Base-by-base conservation (phyloP, 2,888 invertebrate genomes). In the Stramonita haemastoma region DNA sequence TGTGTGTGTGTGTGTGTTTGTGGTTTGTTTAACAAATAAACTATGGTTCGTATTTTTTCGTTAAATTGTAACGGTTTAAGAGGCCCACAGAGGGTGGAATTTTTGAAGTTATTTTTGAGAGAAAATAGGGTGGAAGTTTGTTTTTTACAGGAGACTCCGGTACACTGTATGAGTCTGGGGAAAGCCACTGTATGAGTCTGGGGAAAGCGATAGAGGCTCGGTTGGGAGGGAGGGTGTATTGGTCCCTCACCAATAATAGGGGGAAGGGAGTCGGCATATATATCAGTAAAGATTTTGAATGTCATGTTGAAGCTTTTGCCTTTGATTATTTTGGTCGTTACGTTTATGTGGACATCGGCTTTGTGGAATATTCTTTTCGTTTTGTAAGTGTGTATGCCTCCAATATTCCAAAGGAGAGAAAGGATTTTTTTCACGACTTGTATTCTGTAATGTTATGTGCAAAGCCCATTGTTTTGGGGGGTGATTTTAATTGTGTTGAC, bases 141-240 rank as follows among this genome's bases (percentile, higher is more conserved):
- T 46, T 46, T 46, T 46, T 46, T 46, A 8, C 46, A 46, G 8
- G 46, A 46, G 8, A 46, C 46, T 8, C 2, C 4, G 46, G 46
- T 46, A 8, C 46, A 46, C 8, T 46, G 46, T 8, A 46, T 46
- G 46, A 46, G 46, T 8, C n/a, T n/a, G n/a, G n/a, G n/a, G n/a
- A n/a, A n/a, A n/a, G n/a, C n/a, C n/a, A n/a, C n/a, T n/a, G n/a
- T n/a, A n/a, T n/a, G n/a, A n/a, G n/a, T n/a, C 46, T 46, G 46
- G 46, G 46, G 4, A 46, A 46, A 46, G 46, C 46, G 2, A 46
- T 46, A 46, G 46, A 46, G 8, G 46, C 46, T 46, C 46, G 46
- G 46, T 46, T 46, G 8, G 46, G 46, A 8, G 46, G 46, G 8
- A 2, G 46, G 46, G 87, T 89, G 70, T 92, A 57, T 6, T 83